Evolutionary conservation across 2,113 vertebrate species (phyloP), one percentile per base, ranked within the genome.

Genomic region (Cygnus buccinator): DNA sequence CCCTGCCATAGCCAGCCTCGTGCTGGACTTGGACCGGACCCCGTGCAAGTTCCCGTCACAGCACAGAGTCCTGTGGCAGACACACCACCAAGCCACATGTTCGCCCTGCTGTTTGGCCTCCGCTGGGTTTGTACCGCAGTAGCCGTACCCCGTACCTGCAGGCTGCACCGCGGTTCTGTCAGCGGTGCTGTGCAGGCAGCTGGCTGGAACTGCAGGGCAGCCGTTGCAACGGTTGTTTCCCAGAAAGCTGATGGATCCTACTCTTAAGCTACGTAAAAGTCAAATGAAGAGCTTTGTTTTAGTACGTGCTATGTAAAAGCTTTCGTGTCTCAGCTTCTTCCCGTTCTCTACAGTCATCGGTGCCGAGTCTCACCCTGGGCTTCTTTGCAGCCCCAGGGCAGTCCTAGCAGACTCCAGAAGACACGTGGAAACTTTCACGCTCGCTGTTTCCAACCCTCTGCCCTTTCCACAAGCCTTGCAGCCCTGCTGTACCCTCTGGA

Each of bases 41-140:
- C 67, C 0, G 1, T 6, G 9, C 0, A 8, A 61, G 67, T 48
- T 96, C 61, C 46, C 0, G 1, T 33, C 19, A 4, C 0, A 21
- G 81, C 25, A 16, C 22, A 4, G 80, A 54, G 66, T 80, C 37
- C 75, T 77, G 67, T 68, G 33, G 80, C 67, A 76, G 6, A 83
- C 75, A 4, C 90, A 46, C 8, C 50, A 33, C 22, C 5, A 18
- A 48, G 71, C 66, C 35, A 35, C 37, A 50, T 13, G 4, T 29
- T 75, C 37, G 12, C 29, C 43, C 17, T 78, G 61, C 81, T 50
- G 52, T 65, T 29, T 13, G 61, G 33, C 46, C 19, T 87, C 37
- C 7, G 1, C 61, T 37, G 75, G n/a, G 20, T 55, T 65, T 61
- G 67, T 52, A 11, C 58, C 33, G 19, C 37, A 4, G 17, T 12